These are phyloP conservation scores for Drosophila differens DNA, from an alignment of 2,888 invertebrate species.

Conservation along the genomic window DNA sequence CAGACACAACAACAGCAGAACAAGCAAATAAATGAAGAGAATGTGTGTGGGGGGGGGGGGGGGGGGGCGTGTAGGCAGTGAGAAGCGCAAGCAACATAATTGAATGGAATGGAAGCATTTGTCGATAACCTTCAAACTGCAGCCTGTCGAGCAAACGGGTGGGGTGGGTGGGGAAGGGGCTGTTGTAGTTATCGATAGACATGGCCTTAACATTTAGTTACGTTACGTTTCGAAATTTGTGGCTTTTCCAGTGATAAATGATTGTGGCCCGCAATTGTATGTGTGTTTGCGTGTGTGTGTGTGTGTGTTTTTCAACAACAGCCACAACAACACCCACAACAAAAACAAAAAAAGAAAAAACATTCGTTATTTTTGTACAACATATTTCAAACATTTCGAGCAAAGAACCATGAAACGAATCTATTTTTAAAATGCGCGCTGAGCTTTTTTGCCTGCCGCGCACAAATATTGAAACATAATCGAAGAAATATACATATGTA, in stretches of 20 bases:
- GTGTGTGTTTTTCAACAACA: constrained; percentile 7
- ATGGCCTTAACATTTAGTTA: constrained; percentile 30
- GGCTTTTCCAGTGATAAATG: constrained; percentile 54
- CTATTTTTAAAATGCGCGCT: constrained; percentile 76
- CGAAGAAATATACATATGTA: constrained; percentile 67
- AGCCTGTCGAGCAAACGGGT: constrained; percentile 3
- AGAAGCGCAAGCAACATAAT: constrained; percentile 54
- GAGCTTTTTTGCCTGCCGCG: constrained; percentile 73
- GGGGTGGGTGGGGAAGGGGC: background rate
- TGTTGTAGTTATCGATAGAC: constrained; percentile 29
- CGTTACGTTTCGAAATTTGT: background rate
- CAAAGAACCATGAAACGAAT: constrained; percentile 76
- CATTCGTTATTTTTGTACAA: constrained; percentile 73
- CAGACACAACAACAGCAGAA: constrained; percentile 21
- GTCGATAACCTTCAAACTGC: constrained; percentile 52
- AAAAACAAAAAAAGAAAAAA: constrained; percentile 9
- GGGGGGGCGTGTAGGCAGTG: background rate
- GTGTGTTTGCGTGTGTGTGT: constrained; percentile 6
- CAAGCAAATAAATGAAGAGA: constrained; percentile 36
- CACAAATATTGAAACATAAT: constrained; percentile 82
- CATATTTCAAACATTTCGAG: constrained; percentile 76
- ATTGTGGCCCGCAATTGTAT: constrained; percentile 37
- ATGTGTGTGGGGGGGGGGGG: background rate
- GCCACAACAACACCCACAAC: constrained; percentile 18
- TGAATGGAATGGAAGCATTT: constrained; percentile 61